Conservation (phyloP, 2,888 invertebrate species). For the Terebella lapidaria region DNA sequence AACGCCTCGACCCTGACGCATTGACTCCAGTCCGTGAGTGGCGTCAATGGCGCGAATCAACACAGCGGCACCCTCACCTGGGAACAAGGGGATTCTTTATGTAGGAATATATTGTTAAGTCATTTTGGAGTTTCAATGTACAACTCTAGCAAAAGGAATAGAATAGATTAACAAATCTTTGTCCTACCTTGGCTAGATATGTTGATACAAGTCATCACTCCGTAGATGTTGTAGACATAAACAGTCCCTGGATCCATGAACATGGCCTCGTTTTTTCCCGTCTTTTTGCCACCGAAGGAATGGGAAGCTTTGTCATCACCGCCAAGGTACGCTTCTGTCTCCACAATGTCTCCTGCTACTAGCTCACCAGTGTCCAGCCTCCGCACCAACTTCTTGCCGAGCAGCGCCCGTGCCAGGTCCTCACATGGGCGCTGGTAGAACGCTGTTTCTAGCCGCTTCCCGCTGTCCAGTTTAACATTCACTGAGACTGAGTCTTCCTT, state of each 20-base stretch:
- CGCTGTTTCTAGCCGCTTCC: too few species aligned
- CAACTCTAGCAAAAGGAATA: too few species aligned
- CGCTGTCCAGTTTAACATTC: too few species aligned
- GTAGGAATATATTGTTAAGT: too few species aligned
- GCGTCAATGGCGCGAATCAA: slow-evolving; percentile 64
- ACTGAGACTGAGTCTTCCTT: too few species aligned
- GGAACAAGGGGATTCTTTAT: neutral
- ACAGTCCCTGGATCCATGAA: slow-evolving; percentile 68
- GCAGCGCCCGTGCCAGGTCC: slow-evolving; percentile 59
- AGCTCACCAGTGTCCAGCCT: slow-evolving; percentile 55
- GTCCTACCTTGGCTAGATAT: slow-evolving; percentile 63
- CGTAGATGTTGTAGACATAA: slow-evolving; percentile 70
- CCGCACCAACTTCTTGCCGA: slow-evolving; percentile 63
- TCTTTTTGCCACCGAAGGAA: slow-evolving; percentile 60
- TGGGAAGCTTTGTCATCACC: slow-evolving; percentile 66
- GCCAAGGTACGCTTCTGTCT: slow-evolving; percentile 70
- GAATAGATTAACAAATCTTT: too few species aligned
- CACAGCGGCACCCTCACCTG: slow-evolving; percentile 65
- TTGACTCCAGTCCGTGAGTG: slow-evolving; percentile 58
- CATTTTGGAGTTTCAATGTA: too few species aligned
- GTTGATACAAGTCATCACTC: slow-evolving; percentile 71
- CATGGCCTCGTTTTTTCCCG: slow-evolving; percentile 66
- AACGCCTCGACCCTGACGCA: slow-evolving; percentile 53
- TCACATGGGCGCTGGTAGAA: too few species aligned
- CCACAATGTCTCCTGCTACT: slow-evolving; percentile 66